A percentile compares a stretch with the other conserved stretches of the same genome.
Evolutionary conservation across 2,888 invertebrate genomes (phyloP).

Genomic region (Gonocerus acuteangulatus): DNA sequence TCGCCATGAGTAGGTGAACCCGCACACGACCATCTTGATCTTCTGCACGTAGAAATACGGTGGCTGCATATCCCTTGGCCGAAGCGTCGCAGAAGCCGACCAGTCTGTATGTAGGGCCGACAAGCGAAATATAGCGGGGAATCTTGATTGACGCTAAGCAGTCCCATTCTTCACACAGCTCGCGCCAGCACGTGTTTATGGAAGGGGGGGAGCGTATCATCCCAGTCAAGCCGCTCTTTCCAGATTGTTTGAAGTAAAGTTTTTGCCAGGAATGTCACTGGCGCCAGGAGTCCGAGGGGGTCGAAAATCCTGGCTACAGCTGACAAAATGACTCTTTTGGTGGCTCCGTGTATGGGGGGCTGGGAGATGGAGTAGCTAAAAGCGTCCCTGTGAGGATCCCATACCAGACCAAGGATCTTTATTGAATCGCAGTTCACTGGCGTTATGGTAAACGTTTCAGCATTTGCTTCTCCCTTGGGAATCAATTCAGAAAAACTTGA

Average conservation of each 20-base stretch:
- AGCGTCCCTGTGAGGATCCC: no score
- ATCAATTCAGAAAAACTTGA: constrained; percentile 24
- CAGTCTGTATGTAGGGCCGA: background rate
- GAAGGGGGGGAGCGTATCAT: constrained; percentile 29
- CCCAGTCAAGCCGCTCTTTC: constrained; percentile 35
- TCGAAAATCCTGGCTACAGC: constrained; percentile 31
- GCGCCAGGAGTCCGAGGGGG: constrained; percentile 32
- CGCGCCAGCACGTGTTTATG: constrained; percentile 8
- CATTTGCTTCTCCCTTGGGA: no score
- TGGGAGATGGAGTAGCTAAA: background rate
- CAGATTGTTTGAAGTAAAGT: constrained; percentile 36
- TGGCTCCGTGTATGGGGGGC: background rate
- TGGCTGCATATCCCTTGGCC: background rate
- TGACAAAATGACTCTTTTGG: constrained; percentile 28
- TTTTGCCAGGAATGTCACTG: constrained; percentile 33
- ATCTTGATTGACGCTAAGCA: background rate
- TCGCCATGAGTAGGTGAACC: background rate
- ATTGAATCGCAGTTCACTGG: no score
- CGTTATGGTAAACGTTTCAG: no score
- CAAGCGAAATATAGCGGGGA: background rate
- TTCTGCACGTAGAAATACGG: background rate
- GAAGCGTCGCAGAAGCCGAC: background rate
- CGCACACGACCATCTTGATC: background rate
- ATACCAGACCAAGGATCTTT: no score
- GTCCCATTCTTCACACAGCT: background rate